A percentile compares a stretch with the other conserved stretches of the same genome.
phyloP scores from a whole-genome alignment of 2,797 vertebrate species.

The Prunella strophiata region DNA sequence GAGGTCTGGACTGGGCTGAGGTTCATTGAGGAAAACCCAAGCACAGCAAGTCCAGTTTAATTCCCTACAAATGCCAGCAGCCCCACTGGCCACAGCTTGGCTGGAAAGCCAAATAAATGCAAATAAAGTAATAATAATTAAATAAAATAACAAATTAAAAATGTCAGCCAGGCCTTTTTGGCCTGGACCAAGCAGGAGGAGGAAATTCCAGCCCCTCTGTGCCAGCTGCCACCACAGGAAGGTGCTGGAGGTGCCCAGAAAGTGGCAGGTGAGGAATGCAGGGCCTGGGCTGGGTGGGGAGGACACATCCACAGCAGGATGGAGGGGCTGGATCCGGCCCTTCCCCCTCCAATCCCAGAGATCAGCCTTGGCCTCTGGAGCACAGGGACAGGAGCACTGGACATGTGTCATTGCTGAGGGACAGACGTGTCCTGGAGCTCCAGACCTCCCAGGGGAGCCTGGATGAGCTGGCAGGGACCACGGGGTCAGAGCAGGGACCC shows the following conservation, averaged over 20 bases:
- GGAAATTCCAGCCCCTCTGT: background rate
- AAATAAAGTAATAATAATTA: background rate
- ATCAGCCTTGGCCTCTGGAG: background rate
- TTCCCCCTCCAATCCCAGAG: fast-evolving
- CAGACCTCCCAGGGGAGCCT: fast-evolving
- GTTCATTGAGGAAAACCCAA: background rate
- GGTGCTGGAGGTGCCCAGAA: background rate
- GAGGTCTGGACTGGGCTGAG: background rate
- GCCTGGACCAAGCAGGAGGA: background rate
- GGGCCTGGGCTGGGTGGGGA: background rate
- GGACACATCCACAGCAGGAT: fast-evolving
- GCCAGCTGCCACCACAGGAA: background rate
- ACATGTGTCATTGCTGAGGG: background rate
- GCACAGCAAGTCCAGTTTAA: background rate
- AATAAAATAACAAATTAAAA: background rate
- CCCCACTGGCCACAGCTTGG: fast-evolving
- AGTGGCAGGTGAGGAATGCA: background rate
- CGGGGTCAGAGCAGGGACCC: background rate
- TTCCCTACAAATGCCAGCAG: background rate
- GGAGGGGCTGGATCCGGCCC: fast-evolving
- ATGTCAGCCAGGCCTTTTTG: background rate
- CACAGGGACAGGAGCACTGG: background rate
- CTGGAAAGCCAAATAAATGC: background rate
- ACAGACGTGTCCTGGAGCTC: background rate
- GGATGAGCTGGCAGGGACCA: background rate